Evolutionary conservation across 2,888 invertebrate genomes (phyloP), one percentile per base, ranked within the genome.

Genomic region (Vanessa cardui): DNA sequence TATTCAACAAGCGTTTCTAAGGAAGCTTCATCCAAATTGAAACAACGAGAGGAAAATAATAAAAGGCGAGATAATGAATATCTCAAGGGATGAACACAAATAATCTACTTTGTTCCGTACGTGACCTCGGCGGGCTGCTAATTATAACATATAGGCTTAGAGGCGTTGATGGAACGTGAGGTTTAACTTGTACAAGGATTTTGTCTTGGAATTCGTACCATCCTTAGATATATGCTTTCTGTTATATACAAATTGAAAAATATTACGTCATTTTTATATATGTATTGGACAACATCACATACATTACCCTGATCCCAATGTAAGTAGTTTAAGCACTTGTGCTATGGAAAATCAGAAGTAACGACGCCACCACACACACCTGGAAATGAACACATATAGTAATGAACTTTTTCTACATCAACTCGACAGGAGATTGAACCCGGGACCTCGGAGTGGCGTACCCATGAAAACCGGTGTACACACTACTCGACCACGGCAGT

Each of bases 51-150:
- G 64, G 49, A 58, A 72, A 73, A 71, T 72, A 76, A 76, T 74
- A 70, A 69, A n/a, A 62, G 64, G 64, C 68, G 62, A 66, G 70
- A 70, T 74, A 75, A 72, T 73, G 72, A 72, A 73, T 70, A 62
- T 73, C 74, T 73, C 73, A 56, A 33, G 70, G 73, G 71, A 71
- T 67, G 69, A 70, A 69, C 72, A 75, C 72, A 71, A 74, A 76
- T 78, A 78, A 78, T 77, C 75, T 72, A 77, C 72, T 78, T 77
- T 74, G 73, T 68, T 62, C 58, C 58, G 76, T 52, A 77, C 79
- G 80, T 79, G 80, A 77, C 70, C 69, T 66, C 70, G 70, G 56
- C 58, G 68, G 52, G 66, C 61, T 64, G 62, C 76, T 78, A 77
- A 78, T 78, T 78, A 76, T 71, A 69, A 78, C 77, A 75, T 73